These are phyloP conservation scores for Lacanobia oleracea DNA, from an alignment of 2,888 invertebrate genomes.

Conservation along the genomic window DNA sequence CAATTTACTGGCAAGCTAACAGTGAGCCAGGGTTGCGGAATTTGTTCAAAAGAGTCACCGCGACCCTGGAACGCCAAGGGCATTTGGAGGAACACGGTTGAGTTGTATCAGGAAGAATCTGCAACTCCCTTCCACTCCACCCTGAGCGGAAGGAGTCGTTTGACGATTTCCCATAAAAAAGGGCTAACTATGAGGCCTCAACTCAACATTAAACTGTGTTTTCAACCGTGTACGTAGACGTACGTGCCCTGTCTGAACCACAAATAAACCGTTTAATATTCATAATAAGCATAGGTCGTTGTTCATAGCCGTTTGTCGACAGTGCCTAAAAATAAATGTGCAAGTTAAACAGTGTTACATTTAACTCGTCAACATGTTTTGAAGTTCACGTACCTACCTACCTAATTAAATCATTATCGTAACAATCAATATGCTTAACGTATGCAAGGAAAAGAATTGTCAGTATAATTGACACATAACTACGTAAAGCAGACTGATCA, in stretches of 20 bases:
- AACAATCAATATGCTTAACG: not conserved
- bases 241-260: not conserved
- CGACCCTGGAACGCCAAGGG: too few relatives aligned
- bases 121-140: too few relatives aligned
- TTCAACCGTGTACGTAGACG: not conserved
- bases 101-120: too few relatives aligned
- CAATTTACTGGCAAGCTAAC: too few relatives aligned
- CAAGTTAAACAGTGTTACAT: not conserved
- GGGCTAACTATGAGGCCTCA: not conserved
- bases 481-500: too few relatives aligned
- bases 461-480: not conserved
- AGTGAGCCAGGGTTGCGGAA: too few relatives aligned
- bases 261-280: not conserved
- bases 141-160: too few relatives aligned
- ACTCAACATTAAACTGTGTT: not conserved
- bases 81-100: too few relatives aligned
- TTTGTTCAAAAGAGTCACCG: too few relatives aligned
- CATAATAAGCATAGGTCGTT: not conserved
- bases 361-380: not conserved
- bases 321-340: not conserved
- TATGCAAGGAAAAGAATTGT: not conserved
- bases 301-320: not conserved
- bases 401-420: not conserved
- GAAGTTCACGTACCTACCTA: not conserved
- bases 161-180: too few relatives aligned